A percentile compares a stretch with the other conserved stretches of the same genome.
phyloP scores from a whole-genome alignment of 2,797 vertebrate species.

The Thamnophis elegans region DNA sequence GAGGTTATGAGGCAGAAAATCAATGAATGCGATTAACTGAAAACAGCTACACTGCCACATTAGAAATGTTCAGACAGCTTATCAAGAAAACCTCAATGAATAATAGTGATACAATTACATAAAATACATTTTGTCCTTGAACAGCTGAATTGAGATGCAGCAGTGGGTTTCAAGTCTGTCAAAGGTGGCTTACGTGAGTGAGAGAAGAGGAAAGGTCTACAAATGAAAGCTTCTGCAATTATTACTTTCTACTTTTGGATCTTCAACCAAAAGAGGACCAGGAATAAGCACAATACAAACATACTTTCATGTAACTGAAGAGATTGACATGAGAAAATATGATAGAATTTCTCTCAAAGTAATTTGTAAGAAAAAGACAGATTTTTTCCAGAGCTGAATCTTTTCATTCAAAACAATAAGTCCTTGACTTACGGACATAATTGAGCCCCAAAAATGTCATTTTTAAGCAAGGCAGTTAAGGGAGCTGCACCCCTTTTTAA shows the following conservation, averaged over 20 bases:
- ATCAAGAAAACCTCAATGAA: background rate
- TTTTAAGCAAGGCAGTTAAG: background rate
- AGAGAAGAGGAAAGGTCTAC: background rate
- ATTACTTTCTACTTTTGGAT: background rate
- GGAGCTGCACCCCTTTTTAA: background rate
- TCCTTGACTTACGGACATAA: background rate
- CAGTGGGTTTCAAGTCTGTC: background rate
- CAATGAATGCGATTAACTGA: background rate
- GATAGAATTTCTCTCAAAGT: background rate
- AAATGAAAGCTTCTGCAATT: background rate
- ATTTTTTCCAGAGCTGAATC: background rate
- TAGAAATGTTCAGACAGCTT: background rate
- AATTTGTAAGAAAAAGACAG: background rate
- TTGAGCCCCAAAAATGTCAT: background rate
- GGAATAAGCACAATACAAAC: background rate
- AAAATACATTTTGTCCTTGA: background rate
- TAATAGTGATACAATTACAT: background rate
- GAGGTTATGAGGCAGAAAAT: fast-evolving
- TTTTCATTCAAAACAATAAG: background rate
- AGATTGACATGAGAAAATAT: background rate
- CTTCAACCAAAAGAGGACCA: background rate
- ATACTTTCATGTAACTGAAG: background rate
- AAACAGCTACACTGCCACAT: background rate
- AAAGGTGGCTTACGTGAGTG: background rate
- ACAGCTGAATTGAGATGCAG: background rate